These are phyloP conservation scores for Entomobrya proxima DNA, from an alignment of 2,888 invertebrate species.

Conservation along the genomic window DNA sequence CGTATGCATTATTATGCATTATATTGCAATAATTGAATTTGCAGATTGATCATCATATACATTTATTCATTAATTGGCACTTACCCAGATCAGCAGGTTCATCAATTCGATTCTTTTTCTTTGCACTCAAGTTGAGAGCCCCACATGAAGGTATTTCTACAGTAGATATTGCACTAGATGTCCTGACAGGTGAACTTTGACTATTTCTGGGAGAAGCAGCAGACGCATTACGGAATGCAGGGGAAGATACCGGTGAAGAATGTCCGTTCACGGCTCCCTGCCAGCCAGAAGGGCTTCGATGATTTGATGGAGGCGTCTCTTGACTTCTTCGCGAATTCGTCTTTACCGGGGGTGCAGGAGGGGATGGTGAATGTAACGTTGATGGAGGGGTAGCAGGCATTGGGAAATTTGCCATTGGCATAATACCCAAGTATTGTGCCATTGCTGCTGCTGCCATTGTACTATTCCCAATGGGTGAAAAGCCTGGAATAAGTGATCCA, in stretches of 20 bases:
- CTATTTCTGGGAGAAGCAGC: conserved; percentile 38
- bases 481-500: conserved; percentile 66
- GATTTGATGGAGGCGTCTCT: conserved; percentile 25
- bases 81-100: conserved; percentile 59
- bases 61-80: not conserved
- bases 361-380: conserved; percentile 4
- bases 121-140: conserved; percentile 61
- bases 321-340: conserved; percentile 30
- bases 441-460: conserved; percentile 63
- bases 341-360: conserved; percentile 36
- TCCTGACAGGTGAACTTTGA: conserved; percentile 53
- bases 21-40: too few species aligned
- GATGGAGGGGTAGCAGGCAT: not conserved
- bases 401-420: conserved; percentile 40
- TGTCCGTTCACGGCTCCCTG: conserved; percentile 40
- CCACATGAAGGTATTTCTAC: conserved; percentile 49
- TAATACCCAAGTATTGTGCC: conserved; percentile 56
- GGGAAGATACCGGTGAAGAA: conserved; percentile 37
- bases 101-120: conserved; percentile 38
- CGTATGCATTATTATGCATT: too few species aligned
- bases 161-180: conserved; percentile 64
- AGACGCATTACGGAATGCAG: conserved; percentile 49
- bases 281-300: conserved; percentile 40
- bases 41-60: too few species aligned
- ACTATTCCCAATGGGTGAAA: conserved; percentile 61